phyloP scores from a whole-genome alignment of 2,888 invertebrate genomes.

The Microctonus aethiopoides region DNA sequence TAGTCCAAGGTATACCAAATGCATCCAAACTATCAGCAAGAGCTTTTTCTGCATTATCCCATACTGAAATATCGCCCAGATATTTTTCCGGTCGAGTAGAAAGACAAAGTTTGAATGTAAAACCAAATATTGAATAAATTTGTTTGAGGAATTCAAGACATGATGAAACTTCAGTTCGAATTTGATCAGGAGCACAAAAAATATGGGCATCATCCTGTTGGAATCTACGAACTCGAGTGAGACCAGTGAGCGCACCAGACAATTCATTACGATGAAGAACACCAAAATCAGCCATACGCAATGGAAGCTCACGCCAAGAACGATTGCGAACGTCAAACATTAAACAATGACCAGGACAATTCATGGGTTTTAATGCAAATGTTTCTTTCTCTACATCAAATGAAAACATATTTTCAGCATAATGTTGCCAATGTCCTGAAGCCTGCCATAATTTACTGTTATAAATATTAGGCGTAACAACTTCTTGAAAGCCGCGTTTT shows the following conservation, averaged over 20 bases:
- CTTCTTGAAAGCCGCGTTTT: conserved; percentile 93
- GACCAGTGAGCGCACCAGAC: conserved; percentile 92
- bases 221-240: conserved; percentile 96
- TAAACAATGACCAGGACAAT: conserved; percentile 96
- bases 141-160: conserved; percentile 89
- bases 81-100: conserved; percentile 96
- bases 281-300: conserved; percentile 97
- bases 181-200: conserved; percentile 91
- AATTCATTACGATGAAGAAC: conserved; percentile 96
- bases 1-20: conserved; percentile 88
- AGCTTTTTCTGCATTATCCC: conserved; percentile 93
- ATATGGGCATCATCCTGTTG: conserved; percentile 99
- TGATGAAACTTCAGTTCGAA: conserved; percentile 83
- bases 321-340: conserved; percentile 71
- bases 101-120: conserved; percentile 90
- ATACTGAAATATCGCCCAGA: conserved; percentile 86
- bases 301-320: conserved; percentile 96
- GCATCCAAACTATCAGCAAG: conserved; percentile 85
- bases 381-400: conserved; percentile 97
- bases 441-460: conserved; percentile 97
- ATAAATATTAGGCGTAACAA: conserved; percentile 95
- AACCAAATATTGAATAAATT: conserved; percentile 93
- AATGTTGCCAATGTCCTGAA: conserved; percentile 99
- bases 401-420: conserved; percentile 95
- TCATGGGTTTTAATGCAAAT: conserved; percentile 98